Conservation (phyloP, 2,113 vertebrate species). For the Tupaia chinensis region DNA sequence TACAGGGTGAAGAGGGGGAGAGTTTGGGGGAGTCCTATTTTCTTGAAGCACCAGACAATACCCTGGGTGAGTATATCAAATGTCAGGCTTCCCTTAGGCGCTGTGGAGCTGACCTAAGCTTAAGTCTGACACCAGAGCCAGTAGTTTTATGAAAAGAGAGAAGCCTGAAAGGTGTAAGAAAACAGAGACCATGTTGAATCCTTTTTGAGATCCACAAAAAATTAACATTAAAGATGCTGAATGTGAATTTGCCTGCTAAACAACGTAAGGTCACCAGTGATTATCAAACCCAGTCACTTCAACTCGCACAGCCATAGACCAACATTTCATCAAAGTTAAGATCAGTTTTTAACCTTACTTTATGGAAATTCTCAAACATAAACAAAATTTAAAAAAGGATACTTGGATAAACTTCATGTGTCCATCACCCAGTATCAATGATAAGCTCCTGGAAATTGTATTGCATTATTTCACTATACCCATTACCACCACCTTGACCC, state of each 20-base stretch:
- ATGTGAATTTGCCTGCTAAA: background rate
- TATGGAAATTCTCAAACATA: background rate
- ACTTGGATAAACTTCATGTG: background rate
- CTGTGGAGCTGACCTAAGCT: background rate
- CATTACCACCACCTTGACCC: background rate
- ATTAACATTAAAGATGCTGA: constrained; percentile 22
- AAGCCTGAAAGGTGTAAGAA: background rate
- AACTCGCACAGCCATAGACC: background rate
- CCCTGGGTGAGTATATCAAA: constrained; percentile 41
- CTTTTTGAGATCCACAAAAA: constrained; percentile 24
- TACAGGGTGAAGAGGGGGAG: background rate
- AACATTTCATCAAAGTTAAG: background rate
- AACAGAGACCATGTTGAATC: background rate
- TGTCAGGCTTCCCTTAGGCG: constrained; percentile 26
- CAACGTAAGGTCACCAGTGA: background rate
- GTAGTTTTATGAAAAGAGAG: background rate
- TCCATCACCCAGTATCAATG: background rate
- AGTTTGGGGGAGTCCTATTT: background rate
- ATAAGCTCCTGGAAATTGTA: background rate
- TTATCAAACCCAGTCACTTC: background rate
- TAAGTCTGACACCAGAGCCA: constrained; percentile 23
- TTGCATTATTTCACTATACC: background rate
- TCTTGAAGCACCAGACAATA: constrained; percentile 45
- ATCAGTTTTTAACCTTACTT: background rate
- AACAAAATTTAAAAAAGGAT: constrained; percentile 12